Base-by-base conservation (phyloP, 1,140 invertebrate genomes). In the Eriocheir sinensis region DNA sequence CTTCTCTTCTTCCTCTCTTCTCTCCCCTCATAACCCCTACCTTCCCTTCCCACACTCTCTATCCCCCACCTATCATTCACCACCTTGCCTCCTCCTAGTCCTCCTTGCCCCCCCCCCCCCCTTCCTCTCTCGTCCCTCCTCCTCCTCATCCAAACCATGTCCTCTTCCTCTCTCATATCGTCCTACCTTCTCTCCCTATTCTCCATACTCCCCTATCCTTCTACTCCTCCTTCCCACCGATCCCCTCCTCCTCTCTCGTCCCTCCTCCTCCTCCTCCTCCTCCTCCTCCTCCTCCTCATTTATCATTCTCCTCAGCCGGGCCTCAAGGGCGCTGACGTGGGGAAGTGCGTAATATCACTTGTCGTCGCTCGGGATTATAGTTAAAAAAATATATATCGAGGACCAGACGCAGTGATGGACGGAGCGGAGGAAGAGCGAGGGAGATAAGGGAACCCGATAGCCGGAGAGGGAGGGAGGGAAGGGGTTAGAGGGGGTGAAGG, bases 261-360 rank as follows among this genome's bases (percentile, higher is more conserved):
- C n/a, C n/a, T n/a, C n/a, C 44, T 72, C 21, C 60, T n/a, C 60
- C 60, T 72, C 60, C 60, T n/a, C 60, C 60, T n/a, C 60, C 21
- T 72, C 60, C 60, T 72, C 6, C 27, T n/a, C 60, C 60, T n/a
- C 60, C 27, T 72, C 21, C 17, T 72, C 60, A 72, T 72, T n/a
- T 8, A 72, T 72, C 60, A 72, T 72, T 72, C 60, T 2, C 60
- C 60, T 72, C 60, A 72, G n/a, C n/a, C 8, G 1, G 60, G 4
- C n/a, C 60, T 72, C 60, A 72, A 72, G 60, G 60, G 60, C 60
- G 60, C 60, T 21, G 12, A 72, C 60, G 60, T 6, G 21, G 60
- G n/a, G 60, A 21, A 72, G 60, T n/a, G 60, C 60, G 60, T 72
- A 72, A 72, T 72, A 72, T 72, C 60, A 72, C 60, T 72, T 72